phyloP scores from a whole-genome alignment of 2,113 vertebrate genomes.

The Halcyon malimbica region DNA sequence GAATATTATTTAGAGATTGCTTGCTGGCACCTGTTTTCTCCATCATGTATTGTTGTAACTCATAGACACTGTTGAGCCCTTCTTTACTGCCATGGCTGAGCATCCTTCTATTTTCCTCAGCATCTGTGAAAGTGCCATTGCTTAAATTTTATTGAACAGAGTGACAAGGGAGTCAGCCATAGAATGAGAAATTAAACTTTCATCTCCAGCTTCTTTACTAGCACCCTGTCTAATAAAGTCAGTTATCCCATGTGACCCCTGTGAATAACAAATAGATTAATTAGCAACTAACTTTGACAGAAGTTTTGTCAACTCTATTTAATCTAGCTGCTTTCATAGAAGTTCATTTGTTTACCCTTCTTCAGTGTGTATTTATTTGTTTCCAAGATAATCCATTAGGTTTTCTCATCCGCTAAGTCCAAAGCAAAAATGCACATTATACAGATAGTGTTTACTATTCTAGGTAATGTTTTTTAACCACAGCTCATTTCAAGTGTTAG shows the following conservation, averaged over 20 bases:
- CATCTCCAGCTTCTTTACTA: background rate
- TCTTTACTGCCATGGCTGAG: background rate
- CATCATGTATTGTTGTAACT: background rate
- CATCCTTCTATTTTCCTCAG: background rate
- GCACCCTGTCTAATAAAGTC: background rate
- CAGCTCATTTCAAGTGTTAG: background rate
- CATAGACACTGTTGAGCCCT: background rate
- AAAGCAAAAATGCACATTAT: background rate
- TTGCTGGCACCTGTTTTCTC: background rate
- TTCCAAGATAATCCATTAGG: background rate
- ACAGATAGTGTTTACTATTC: background rate
- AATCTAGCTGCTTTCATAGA: background rate
- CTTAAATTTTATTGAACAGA: background rate
- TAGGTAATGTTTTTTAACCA: background rate
- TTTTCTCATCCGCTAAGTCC: background rate
- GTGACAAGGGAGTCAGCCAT: background rate
- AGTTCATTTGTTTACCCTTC: background rate
- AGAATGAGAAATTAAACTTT: background rate
- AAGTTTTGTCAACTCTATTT: background rate
- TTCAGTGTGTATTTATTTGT: background rate
- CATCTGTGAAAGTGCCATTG: background rate
- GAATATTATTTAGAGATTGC: background rate
- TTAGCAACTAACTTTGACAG: background rate
- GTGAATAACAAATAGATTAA: background rate
- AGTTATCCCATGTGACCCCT: background rate